Conservation (phyloP, 2,888 invertebrate species). For the Taphrorychus bicolor region DNA sequence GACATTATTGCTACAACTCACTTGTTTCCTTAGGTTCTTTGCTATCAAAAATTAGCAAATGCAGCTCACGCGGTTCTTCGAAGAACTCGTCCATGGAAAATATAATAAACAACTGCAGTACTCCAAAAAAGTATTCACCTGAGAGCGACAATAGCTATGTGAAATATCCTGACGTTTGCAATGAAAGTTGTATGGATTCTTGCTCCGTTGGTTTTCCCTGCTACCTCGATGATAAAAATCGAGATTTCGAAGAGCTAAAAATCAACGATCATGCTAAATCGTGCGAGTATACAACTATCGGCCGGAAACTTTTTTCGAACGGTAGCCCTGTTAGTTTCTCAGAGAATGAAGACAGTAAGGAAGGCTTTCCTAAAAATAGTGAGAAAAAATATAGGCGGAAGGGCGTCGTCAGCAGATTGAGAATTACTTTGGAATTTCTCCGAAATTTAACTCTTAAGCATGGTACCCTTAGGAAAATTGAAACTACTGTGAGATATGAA, state of each 20-base stretch:
- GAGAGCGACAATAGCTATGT: constrained; percentile 24
- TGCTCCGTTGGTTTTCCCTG: too few relatives aligned
- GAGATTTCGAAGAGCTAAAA: neutral
- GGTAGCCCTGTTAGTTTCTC: neutral
- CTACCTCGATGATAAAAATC: neutral
- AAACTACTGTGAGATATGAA: constrained; percentile 18
- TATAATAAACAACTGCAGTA: constrained; percentile 5
- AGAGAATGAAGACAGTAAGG: constrained; percentile 10
- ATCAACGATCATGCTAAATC: neutral
- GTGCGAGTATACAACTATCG: neutral
- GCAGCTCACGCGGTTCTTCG: neutral
- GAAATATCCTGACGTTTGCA: constrained; percentile 30
- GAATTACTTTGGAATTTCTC: constrained; percentile 22
- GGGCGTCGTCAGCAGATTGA: neutral
- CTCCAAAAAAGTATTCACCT: constrained; percentile 15
- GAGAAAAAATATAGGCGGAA: constrained; percentile 2
- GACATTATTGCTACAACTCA: too few relatives aligned
- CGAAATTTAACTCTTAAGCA: constrained; percentile 19
- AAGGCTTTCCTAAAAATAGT: neutral
- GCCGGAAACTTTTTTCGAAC: constrained; percentile 10
- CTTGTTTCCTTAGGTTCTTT: neutral
- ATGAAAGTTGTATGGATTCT: neutral
- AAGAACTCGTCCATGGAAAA: neutral
- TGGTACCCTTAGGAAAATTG: constrained; percentile 9
- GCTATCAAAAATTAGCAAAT: neutral